Percentiles rank a stretch among this genome's conserved stretches.
These are phyloP conservation scores for Anableps anableps DNA, from an alignment of 2,797 vertebrate species.

Conservation along the genomic window DNA sequence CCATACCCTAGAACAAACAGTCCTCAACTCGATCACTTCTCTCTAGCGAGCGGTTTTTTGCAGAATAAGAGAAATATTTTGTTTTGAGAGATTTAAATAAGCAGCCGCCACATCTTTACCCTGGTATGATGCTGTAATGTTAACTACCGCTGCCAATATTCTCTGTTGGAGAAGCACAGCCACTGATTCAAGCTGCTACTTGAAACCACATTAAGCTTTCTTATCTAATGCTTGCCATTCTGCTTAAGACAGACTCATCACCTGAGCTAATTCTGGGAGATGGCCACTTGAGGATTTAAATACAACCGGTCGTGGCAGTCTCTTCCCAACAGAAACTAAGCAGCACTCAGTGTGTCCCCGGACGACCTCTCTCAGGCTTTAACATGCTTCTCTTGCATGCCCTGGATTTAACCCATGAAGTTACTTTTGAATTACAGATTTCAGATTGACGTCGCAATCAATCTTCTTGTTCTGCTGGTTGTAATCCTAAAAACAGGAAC, in stretches of 20 bases:
- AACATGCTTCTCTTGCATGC: constrained; percentile 15
- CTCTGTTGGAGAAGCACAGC: neutral
- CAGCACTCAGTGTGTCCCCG: constrained; percentile 22
- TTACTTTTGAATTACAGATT: constrained; percentile 21
- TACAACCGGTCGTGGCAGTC: constrained; percentile 14
- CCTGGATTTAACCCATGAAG: constrained; percentile 25
- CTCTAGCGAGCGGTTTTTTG: neutral
- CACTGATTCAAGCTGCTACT: neutral
- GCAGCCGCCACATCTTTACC: neutral
- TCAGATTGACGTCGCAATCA: constrained; percentile 16
- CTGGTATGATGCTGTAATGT: neutral
- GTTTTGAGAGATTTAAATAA: neutral
- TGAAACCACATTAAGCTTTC: constrained; percentile 16
- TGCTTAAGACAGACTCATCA: constrained; percentile 23
- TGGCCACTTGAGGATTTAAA: constrained; percentile 51
- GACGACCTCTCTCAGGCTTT: constrained; percentile 22
- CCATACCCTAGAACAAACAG: constrained; percentile 49
- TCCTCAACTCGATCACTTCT: constrained; percentile 18
- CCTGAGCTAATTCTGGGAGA: constrained; percentile 31
- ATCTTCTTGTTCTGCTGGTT: neutral
- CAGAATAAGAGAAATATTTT: neutral
- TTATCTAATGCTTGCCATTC: constrained; percentile 32
- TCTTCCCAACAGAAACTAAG: constrained; percentile 32
- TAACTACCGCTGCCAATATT: neutral
- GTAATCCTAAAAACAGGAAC: constrained; percentile 18